Percentiles rank a stretch among this genome's conserved stretches.
Evolutionary conservation across 23 tunicate species (phyloP).

Genomic region (Trididemnum clinides): DNA sequence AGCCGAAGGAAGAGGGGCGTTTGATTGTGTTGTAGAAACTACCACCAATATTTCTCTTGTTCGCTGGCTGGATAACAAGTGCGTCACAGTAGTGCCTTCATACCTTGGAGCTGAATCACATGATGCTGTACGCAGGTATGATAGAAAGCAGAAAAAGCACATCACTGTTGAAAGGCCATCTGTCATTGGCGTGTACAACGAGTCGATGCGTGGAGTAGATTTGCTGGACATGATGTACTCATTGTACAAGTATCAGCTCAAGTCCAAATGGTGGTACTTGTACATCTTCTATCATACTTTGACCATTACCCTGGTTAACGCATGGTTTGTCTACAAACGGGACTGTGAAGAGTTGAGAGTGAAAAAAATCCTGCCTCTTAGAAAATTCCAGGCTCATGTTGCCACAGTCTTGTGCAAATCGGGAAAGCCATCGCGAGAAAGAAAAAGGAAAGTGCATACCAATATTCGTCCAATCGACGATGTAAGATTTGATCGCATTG

Average conservation of each 20-base stretch:
- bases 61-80: conserved; percentile 8
- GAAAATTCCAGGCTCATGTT: not conserved
- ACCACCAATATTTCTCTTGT: not conserved
- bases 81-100: not conserved
- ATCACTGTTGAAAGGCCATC: not conserved
- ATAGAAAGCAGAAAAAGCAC: conserved; percentile 4
- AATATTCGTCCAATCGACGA: not conserved
- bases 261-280: not conserved
- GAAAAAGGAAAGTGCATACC: not conserved
- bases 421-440: not conserved
- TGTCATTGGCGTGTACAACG: not conserved
- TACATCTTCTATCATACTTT: conserved; percentile 1
- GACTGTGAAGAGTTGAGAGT: not conserved
- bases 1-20: not conserved
- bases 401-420: not conserved
- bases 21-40: not conserved
- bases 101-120: conserved; percentile 2
- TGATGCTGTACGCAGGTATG: not conserved
- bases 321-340: not conserved
- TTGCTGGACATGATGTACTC: conserved; percentile 6
- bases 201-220: not conserved
- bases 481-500: not conserved
- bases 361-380: not conserved
- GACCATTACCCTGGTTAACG: not conserved
- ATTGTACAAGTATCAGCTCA: conserved; percentile 2